Base-by-base conservation (phyloP, 2,888 invertebrate genomes). In the Caenorhabditis sinica region DNA sequence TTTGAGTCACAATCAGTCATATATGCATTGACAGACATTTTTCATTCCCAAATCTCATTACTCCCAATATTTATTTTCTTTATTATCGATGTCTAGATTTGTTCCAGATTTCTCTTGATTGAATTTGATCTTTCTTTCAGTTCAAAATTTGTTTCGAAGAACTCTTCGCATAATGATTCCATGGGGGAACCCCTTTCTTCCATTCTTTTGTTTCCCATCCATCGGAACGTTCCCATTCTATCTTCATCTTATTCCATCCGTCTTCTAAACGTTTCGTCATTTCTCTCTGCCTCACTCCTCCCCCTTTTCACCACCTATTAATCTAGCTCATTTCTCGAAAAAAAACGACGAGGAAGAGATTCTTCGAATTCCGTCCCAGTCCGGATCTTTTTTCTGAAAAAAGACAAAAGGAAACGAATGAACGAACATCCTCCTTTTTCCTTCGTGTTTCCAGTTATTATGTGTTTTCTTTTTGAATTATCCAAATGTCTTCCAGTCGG, bases 401-500 rank as follows among this genome's bases (percentile, higher is more conserved):
- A 43, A n/a, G 6, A 1, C 20, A 40, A 28, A 76, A 68, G n/a
- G 40, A 53, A 53, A 71, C 3, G 28, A 25, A 28, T 2, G 20
- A 51, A 61, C 20, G 65, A 43, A 58, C 58, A 43, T 75, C 68
- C 49, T 36, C n/a, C 30, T 33, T 17, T 20, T 43, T 30, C 36
- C 33, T 13, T 60, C 25, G 20, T 36, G 45, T 68, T 76, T 61
- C 43, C 61, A 61, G 61, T 76, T 77, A 69, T 69, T 51, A 69
- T 61, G 63, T 74, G 36, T 61, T 60, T 71, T 71, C 71, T 76
- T 66, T 77, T 69, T 77, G 77, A 77, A 77, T 77, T 77, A 77
- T 76, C 76, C 76, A 66, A 17, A 43, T 17, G n/a, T 25, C 66
- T 60, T 11, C 40, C 53, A 15, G n/a, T 51, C 61, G 58, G 58